phyloP scores from a whole-genome alignment of 1,140 invertebrate genomes.

The Neocloeon triangulifer region DNA sequence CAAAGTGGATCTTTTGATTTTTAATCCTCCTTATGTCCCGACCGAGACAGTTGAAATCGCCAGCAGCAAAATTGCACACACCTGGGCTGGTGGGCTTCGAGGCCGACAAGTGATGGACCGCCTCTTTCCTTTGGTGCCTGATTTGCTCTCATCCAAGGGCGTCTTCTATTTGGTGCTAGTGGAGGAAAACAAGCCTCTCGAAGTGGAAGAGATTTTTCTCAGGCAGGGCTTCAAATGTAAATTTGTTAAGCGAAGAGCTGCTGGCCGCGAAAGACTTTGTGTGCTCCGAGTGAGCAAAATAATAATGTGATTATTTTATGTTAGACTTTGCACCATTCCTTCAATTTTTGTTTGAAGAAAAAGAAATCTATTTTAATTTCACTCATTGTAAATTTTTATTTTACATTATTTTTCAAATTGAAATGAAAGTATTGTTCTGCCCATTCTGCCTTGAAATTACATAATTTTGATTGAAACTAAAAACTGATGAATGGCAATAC shows the following conservation, averaged over 20 bases:
- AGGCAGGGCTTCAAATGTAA: constrained; percentile 30
- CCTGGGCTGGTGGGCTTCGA: constrained; percentile 67
- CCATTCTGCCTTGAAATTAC: too few species aligned
- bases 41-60: constrained; percentile 49
- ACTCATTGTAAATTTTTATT: too few species aligned
- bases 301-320: too few species aligned
- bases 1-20: constrained; percentile 62
- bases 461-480: too few species aligned
- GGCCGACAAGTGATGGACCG: constrained; percentile 57
- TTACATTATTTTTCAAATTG: too few species aligned
- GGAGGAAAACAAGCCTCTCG: constrained; percentile 61
- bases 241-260: constrained; percentile 43
- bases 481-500: too few species aligned
- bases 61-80: constrained; percentile 24
- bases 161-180: constrained; percentile 67
- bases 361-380: too few species aligned
- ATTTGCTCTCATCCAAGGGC: constrained; percentile 42
- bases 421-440: too few species aligned
- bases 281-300: constrained; percentile 30
- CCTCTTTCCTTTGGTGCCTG: constrained; percentile 38
- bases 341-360: too few species aligned
- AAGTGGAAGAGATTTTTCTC: constrained; percentile 38
- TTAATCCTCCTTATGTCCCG: constrained; percentile 95
- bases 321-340: too few species aligned
- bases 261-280: constrained; percentile 42